Base-by-base conservation (phyloP, 2,888 invertebrate species). In the Ochropacha duplaris region DNA sequence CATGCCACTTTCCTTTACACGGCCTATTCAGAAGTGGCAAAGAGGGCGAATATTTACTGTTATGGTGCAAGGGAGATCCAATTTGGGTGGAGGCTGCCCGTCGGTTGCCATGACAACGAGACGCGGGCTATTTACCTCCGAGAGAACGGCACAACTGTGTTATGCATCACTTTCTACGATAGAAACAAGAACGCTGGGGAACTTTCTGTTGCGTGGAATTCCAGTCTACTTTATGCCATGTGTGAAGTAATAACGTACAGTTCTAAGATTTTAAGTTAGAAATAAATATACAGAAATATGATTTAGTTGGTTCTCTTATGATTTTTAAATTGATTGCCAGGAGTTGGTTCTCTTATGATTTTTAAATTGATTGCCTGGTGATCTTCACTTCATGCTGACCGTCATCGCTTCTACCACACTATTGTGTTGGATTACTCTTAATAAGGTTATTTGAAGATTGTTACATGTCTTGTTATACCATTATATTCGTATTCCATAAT, bases 91-190 rank as follows among this genome's bases (percentile, higher is more conserved):
- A 74, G 75, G 64, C 68, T 62, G 63, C 71, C 67, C 68, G 59
- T 55, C 64, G 59, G 86, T 88, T 79, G 66, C 78, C 68, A 84
- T 84, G 77, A 79, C 57, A 74, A 88, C 86, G 65, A 66, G 66
- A 75, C 71, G 67, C 71, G 49, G 61, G 64, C 67, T 63, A 44
- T 44, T 44, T 44, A 19, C 44, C 44, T 44, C 44, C 16, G 19
- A n/a, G 31, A 44, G 44, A 55, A 51, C 39, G 56, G 22, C 52
- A 54, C 60, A 52, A 55, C 60, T 55, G 49, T 50, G 57, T 55
- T 55, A 57, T 44, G 39, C 8, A 44, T 44, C 44, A 19, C 44
- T 44, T 44, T 44, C 44, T 44, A 14, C 44, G 4, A 39, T 14
- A 39, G 39, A 16, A 9, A 16, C 39, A 44, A 19, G 44, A 44